Percentiles rank a stretch among this genome's conserved stretches.
phyloP scores from a whole-genome alignment of 2,797 vertebrate species.

The Molossus molossus region DNA sequence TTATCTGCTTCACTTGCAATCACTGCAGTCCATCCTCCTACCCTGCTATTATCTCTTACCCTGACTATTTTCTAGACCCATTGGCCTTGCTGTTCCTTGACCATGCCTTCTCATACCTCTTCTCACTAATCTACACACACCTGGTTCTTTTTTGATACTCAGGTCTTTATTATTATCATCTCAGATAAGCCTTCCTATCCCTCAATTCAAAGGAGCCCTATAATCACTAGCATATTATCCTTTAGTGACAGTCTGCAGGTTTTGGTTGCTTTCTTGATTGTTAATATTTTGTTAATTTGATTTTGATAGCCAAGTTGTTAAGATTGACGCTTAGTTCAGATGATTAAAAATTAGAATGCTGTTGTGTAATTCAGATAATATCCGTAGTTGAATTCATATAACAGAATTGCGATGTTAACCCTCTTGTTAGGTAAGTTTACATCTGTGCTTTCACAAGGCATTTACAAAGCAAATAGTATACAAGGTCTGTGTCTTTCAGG shows the following conservation, averaged over 20 bases:
- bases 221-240: neutral
- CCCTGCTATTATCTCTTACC: neutral
- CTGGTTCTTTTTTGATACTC: neutral
- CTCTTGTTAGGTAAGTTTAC: neutral
- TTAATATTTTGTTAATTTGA: constrained; percentile 26
- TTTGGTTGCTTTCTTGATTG: neutral
- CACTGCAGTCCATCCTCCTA: neutral
- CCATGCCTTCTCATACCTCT: neutral
- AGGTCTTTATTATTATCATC: neutral
- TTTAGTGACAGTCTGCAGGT: neutral
- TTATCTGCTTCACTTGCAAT: neutral
- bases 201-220: neutral
- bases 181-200: neutral
- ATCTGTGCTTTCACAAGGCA: neutral
- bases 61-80: neutral
- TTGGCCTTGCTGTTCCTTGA: neutral
- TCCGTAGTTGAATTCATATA: neutral
- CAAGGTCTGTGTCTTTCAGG: neutral
- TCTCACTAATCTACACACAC: too few species aligned
- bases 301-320: neutral
- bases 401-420: neutral
- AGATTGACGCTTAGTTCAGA: neutral
- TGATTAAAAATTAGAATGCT: constrained; percentile 25
- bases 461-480: constrained; percentile 14
- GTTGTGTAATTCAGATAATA: constrained; percentile 9